phyloP scores from a whole-genome alignment of 2,113 vertebrate species.

The Saccopteryx leptura region DNA sequence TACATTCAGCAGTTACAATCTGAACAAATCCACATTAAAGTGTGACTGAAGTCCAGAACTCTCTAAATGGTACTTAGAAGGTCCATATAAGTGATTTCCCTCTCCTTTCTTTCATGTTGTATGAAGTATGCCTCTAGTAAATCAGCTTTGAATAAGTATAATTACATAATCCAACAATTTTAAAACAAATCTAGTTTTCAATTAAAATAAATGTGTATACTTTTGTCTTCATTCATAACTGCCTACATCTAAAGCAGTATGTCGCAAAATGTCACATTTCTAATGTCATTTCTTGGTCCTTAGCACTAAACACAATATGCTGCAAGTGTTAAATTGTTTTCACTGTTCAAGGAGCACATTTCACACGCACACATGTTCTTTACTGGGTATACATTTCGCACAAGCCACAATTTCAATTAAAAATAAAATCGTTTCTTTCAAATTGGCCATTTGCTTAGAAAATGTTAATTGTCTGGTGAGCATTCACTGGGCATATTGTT shows the following conservation, averaged over 20 bases:
- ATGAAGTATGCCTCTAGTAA: neutral
- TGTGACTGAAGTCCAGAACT: neutral
- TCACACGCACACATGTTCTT: neutral
- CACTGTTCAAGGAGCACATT: neutral
- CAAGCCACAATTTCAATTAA: constrained; percentile 16
- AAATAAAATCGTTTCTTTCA: constrained; percentile 20
- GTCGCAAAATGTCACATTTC: neutral
- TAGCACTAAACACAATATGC: neutral
- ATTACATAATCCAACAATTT: neutral
- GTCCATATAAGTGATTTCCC: neutral
- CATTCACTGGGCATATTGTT: neutral
- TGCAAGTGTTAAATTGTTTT: neutral
- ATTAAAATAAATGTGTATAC: neutral
- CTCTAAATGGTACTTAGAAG: neutral
- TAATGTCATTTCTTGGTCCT: neutral
- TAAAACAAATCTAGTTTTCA: constrained; percentile 26
- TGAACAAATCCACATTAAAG: neutral
- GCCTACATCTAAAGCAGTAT: neutral
- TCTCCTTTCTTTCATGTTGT: neutral
- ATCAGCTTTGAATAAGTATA: neutral
- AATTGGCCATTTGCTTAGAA: constrained; percentile 38
- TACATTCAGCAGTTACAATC: neutral
- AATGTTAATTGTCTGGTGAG: neutral
- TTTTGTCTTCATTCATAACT: neutral
- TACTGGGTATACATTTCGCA: neutral